Evolutionary conservation across 2,888 invertebrate genomes (phyloP).

Genomic region (Melieria picta): DNA sequence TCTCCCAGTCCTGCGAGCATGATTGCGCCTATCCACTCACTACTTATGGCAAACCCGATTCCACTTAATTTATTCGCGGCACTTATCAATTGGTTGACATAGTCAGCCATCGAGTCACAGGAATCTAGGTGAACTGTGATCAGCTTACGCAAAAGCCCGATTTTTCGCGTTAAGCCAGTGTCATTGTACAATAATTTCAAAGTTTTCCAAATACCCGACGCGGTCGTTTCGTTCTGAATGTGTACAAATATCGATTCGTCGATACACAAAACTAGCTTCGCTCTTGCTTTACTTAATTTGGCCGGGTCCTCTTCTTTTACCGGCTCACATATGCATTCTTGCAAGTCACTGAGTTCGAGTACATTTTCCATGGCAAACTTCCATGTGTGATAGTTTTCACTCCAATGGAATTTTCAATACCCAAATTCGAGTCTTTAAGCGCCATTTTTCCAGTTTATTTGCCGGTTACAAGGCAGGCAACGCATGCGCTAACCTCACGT

Average conservation of each 20-base stretch:
- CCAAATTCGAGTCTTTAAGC: too few relatives aligned
- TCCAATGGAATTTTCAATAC: too few relatives aligned
- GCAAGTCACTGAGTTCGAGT: constrained; percentile 16
- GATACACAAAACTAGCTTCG: constrained; percentile 21
- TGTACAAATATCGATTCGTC: too few relatives aligned
- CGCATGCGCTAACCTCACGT: too few relatives aligned
- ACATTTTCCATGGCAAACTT: constrained; percentile 31
- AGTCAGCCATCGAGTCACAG: not conserved
- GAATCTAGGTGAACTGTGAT: constrained; percentile 14
- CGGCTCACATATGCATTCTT: constrained; percentile 20
- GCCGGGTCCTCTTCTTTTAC: constrained; percentile 18
- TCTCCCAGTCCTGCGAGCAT: not conserved
- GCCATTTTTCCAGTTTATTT: too few relatives aligned
- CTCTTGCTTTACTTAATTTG: constrained; percentile 27
- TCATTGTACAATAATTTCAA: not conserved
- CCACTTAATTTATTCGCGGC: not conserved
- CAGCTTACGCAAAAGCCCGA: constrained; percentile 9
- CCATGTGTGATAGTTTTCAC: too few relatives aligned
- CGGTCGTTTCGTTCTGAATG: too few relatives aligned
- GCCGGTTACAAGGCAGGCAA: too few relatives aligned
- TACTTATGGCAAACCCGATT: not conserved
- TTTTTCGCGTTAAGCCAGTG: constrained; percentile 14
- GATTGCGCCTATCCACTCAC: not conserved
- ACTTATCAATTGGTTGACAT: not conserved
- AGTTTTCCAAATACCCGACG: too few relatives aligned